Percentiles rank a stretch among this genome's conserved stretches.
phyloP scores from a whole-genome alignment of 2,113 vertebrate genomes.

The Bos javanicus region DNA sequence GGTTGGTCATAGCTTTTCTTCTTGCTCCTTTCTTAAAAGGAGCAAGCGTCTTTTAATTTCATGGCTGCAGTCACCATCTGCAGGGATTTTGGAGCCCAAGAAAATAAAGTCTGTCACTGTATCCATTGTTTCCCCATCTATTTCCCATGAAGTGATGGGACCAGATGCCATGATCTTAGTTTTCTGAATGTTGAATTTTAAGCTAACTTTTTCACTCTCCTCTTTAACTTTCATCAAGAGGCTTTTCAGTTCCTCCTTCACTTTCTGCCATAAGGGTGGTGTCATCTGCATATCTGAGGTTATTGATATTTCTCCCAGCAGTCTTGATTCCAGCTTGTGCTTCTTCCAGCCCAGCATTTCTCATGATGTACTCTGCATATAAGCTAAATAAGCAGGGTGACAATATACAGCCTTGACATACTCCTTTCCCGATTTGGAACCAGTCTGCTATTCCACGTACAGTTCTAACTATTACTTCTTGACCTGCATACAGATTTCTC shows the following conservation, averaged over 20 bases:
- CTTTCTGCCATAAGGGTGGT: neutral
- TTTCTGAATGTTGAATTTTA: neutral
- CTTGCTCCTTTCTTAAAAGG: neutral
- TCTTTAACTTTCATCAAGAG: neutral
- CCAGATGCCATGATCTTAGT: neutral
- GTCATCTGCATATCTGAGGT: neutral
- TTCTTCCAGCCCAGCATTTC: neutral
- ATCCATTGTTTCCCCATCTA: neutral
- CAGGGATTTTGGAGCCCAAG: neutral
- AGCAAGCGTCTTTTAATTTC: neutral
- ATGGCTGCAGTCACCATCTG: neutral
- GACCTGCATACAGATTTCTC: neutral
- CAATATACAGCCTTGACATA: neutral
- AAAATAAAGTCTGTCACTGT: neutral
- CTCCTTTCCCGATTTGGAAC: neutral
- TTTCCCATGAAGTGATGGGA: neutral
- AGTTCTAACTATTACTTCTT: neutral
- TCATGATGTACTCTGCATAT: neutral
- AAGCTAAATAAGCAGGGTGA: neutral
- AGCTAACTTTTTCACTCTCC: neutral
- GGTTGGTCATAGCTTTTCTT: neutral
- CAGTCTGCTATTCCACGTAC: neutral
- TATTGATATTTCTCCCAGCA: neutral
- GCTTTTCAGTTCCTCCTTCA: neutral
- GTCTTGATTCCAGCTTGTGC: neutral